Evolutionary conservation across 2,113 vertebrate species (phyloP), one percentile per base, ranked within the genome.

Genomic region (Hymenochirus boettgeri): DNA sequence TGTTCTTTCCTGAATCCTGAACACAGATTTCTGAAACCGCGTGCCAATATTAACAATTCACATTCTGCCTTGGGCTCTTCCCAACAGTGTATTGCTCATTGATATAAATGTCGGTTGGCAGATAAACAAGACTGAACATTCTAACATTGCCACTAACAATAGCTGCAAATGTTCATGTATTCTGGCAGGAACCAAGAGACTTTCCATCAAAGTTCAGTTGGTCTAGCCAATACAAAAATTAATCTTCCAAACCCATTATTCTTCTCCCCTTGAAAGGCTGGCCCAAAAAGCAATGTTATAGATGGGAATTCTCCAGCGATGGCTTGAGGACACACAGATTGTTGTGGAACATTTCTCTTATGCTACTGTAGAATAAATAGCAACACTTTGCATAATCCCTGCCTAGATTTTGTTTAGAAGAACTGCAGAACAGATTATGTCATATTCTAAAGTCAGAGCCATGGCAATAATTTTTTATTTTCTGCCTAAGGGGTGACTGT

Each of bases 201-300:
- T 53, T 63, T 42, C 52, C 51, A 52, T 35, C 29, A 37, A n/a
- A 21, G 24, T 54, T 63, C 50, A 29, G 15, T 19, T 21, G 61
- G 37, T 33, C 17, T 42, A 48, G n/a, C 60, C 47, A 39, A 12
- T 27, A 50, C 23, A n/a, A 25, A 51, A 63, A 39, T 35, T 8
- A 35, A 23, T 25, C 61, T 42, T 54, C 11, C 35, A 47, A 53
- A 62, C 35, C 22, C 39, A 21, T 37, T 53, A 33, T n/a, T 39
- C 23, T 15, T 42, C 18, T 35, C 29, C 33, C 33, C 23, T 17
- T 23, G 15, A n/a, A 33, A n/a, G 26, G 18, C 10, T 53, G 33
- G 33, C 50, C 48, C 21, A 33, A 12, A 39, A 24, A 54, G 33
- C 61, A 39, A 10, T 35, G 33, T 6, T 27, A 3, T 17, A 19